A percentile compares a stretch with the other conserved stretches of the same genome.
phyloP scores from a whole-genome alignment of 1,140 invertebrate species.

The Catajapyx aquilonaris region DNA sequence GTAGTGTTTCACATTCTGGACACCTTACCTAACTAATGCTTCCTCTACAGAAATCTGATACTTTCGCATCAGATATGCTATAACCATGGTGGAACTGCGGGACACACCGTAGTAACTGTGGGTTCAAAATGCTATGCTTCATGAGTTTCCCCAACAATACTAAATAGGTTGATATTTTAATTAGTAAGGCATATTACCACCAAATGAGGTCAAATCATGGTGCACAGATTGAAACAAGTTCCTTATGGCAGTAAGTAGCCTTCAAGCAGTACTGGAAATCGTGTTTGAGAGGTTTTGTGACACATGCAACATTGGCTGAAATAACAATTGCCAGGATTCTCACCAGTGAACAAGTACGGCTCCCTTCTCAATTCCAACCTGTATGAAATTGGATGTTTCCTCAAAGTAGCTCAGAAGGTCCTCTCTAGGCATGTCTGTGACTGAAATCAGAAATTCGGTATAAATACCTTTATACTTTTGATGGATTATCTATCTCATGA shows the following conservation, averaged over 20 bases:
- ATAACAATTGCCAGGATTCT: no score
- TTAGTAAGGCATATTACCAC: no score
- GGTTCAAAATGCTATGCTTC: no score
- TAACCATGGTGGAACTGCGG: conserved; percentile 56
- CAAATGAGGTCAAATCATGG: no score
- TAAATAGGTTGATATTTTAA: no score
- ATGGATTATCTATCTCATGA: not conserved
- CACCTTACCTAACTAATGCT: conserved; percentile 33
- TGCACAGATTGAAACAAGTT: no score
- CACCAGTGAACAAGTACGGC: conserved; percentile 58
- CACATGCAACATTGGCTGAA: no score
- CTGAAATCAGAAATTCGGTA: conserved; percentile 18
- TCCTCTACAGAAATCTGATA: conserved; percentile 42
- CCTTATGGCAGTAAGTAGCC: no score
- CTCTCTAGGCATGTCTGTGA: conserved; percentile 59
- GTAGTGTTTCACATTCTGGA: not conserved
- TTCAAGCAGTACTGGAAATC: no score
- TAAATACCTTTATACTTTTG: not conserved
- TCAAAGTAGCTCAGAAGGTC: conserved; percentile 57
- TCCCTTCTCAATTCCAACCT: conserved; percentile 29
- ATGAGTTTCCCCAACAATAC: no score
- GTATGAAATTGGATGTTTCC: conserved; percentile 48
- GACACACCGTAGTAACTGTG: conserved; percentile 62
- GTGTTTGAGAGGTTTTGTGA: no score
- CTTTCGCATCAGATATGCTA: conserved; percentile 69